A percentile compares a stretch with the other conserved stretches of the same genome.
phyloP scores from a whole-genome alignment of 2,113 vertebrate species.

The Ictalurus punctatus region DNA sequence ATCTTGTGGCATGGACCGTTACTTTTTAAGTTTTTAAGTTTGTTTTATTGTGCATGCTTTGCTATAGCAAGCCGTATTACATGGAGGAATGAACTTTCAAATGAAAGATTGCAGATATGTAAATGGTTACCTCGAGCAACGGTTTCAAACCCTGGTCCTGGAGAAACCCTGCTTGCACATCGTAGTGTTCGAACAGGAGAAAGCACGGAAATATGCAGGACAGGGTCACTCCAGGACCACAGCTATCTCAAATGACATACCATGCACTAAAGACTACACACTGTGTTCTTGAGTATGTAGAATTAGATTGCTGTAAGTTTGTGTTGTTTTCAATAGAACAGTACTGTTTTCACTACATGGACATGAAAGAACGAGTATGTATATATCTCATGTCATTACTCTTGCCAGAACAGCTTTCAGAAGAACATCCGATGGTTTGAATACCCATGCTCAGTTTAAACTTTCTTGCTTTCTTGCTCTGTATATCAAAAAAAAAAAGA shows the following conservation, averaged over 20 bases:
- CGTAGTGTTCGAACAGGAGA: background rate
- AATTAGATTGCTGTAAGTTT: background rate
- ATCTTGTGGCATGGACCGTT: constrained; percentile 50
- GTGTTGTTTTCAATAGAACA: background rate
- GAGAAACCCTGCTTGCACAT: background rate
- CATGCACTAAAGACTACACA: background rate
- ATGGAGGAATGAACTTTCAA: background rate
- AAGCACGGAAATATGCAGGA: background rate
- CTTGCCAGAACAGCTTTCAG: background rate
- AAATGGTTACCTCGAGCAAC: background rate
- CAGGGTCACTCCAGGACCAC: background rate
- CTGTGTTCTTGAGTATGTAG: background rate
- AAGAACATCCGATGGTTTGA: background rate
- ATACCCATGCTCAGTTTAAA: background rate
- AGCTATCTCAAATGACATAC: background rate
- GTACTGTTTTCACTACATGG: background rate
- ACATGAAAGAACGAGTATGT: background rate
- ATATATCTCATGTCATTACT: background rate
- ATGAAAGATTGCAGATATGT: background rate
- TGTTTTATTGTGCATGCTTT: constrained; percentile 44
- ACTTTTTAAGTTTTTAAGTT: constrained; percentile 31
- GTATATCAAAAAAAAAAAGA: background rate
- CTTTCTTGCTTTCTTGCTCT: background rate
- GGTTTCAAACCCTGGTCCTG: background rate
- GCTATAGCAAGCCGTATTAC: constrained; percentile 35